Evolutionary conservation across 1,140 invertebrate species (phyloP), one percentile per base, ranked within the genome.

Genomic region (Hydropsyche tenuis): DNA sequence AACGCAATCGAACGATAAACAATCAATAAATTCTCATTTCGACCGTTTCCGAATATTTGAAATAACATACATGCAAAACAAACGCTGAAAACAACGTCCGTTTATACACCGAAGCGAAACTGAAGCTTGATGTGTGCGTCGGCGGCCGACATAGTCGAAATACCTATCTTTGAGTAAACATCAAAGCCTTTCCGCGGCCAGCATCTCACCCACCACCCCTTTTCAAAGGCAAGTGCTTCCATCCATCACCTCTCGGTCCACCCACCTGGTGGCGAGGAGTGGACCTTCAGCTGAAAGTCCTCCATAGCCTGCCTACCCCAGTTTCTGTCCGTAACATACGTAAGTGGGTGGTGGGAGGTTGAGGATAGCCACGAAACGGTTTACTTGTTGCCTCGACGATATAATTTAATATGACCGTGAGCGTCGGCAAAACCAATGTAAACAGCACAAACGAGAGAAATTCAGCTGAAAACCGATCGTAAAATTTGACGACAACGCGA

Each of bases 401-500:
- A 68, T 68, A 68, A 68, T 68, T 68, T 68, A 68, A 68, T 68
- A 68, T 68, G 43, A 14, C 64, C 37, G 64, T 11, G 65, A 51
- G 46, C 46, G 43, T 48, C 43, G 23, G 65, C 43, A 14, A 22
- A 68, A 68, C 37, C 37, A 68, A 22, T 68, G 65, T 68, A 68
- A 68, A 68, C 37, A 68, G 30, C 22, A 42, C 30, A 43, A 66
- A 66, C 63, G 63, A 6, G 16, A 60, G 51, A 65, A n/a, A 46
- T 68, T 30, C 16, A 64, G 62, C 16, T 16, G 12, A 30, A 48
- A 68, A 68, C 12, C 30, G n/a, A 43, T 60, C 56, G 42, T 68
- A 68, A 68, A 68, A 68, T 68, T 68, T 68, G 6, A 68, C 37
- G 23, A 14, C 45, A 27, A 63, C 30, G 23, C 30, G 63, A 30